Evolutionary conservation across 2,888 invertebrate species (phyloP).

Genomic region (Kuschelorhynchus macadamiae): DNA sequence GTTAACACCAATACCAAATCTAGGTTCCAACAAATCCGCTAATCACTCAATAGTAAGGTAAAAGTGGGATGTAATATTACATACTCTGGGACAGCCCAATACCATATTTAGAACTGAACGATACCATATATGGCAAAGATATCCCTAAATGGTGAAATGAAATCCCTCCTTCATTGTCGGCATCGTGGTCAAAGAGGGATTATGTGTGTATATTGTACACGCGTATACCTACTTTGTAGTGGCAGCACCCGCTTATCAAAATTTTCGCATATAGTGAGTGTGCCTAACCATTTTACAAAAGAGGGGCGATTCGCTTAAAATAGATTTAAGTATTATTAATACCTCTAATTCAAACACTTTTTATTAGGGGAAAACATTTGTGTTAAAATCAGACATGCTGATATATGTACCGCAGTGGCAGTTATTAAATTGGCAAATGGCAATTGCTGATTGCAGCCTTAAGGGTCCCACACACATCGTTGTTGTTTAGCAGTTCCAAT

Average conservation of each 20-base stretch:
- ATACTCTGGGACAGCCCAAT: constrained; percentile 76
- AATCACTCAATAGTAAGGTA: constrained; percentile 31
- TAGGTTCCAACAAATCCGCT: constrained; percentile 21
- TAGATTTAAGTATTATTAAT: too few species aligned
- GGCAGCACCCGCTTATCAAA: constrained; percentile 28
- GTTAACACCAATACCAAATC: neutral
- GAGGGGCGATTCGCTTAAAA: too few species aligned
- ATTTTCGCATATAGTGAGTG: too few species aligned
- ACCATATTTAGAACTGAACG: constrained; percentile 87
- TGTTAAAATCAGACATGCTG: too few species aligned
- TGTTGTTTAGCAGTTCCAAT: too few species aligned
- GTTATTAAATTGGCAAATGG: too few species aligned
- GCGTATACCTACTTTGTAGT: constrained; percentile 16
- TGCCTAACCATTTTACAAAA: too few species aligned
- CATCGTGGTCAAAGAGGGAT: constrained; percentile 33
- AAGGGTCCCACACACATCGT: too few species aligned
- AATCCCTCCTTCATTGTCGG: constrained; percentile 76
- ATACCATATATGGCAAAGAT: constrained; percentile 87
- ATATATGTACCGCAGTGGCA: too few species aligned
- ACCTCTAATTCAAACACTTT: too few species aligned
- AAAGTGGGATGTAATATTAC: constrained; percentile 68
- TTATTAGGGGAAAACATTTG: too few species aligned
- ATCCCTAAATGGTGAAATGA: constrained; percentile 85
- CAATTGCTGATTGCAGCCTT: too few species aligned
- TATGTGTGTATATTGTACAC: constrained; percentile 26